phyloP scores from a whole-genome alignment of 2,113 vertebrate species.

The Lepisosteus osseus region DNA sequence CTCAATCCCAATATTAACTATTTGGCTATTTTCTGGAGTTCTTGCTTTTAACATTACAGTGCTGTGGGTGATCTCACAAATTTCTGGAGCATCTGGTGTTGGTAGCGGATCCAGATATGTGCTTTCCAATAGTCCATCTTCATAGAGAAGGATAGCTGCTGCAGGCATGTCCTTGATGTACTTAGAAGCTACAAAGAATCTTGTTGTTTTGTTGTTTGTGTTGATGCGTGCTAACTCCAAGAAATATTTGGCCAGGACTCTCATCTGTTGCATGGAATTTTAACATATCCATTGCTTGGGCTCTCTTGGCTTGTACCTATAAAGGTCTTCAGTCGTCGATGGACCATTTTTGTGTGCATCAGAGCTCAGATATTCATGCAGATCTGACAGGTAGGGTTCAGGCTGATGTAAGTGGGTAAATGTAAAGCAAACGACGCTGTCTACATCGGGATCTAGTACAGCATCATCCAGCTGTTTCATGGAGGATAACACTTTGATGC shows the following conservation, averaged over 20 bases:
- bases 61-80: slow-evolving; percentile 2
- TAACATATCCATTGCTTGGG: background rate
- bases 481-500: background rate
- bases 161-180: background rate
- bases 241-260: background rate
- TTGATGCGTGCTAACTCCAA: slow-evolving; percentile 3
- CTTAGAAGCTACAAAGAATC: slow-evolving; percentile 17
- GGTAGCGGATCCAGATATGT: slow-evolving; percentile 19
- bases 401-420: slow-evolving; percentile 15
- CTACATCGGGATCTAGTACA: background rate
- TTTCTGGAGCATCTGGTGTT: background rate
- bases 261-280: background rate
- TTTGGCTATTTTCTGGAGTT: background rate
- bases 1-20: background rate
- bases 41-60: slow-evolving; percentile 6
- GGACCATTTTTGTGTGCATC: background rate
- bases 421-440: slow-evolving; percentile 16
- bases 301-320: background rate
- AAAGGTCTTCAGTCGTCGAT: too few species aligned
- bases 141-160: slow-evolving; percentile 15
- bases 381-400: slow-evolving; percentile 17
- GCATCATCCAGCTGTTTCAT: slow-evolving; percentile 5
- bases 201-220: background rate
- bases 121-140: slow-evolving; percentile 3
- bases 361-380: background rate